Evolutionary conservation across 2,113 vertebrate genomes (phyloP).

Genomic region (Eudyptes chrysolophus): DNA sequence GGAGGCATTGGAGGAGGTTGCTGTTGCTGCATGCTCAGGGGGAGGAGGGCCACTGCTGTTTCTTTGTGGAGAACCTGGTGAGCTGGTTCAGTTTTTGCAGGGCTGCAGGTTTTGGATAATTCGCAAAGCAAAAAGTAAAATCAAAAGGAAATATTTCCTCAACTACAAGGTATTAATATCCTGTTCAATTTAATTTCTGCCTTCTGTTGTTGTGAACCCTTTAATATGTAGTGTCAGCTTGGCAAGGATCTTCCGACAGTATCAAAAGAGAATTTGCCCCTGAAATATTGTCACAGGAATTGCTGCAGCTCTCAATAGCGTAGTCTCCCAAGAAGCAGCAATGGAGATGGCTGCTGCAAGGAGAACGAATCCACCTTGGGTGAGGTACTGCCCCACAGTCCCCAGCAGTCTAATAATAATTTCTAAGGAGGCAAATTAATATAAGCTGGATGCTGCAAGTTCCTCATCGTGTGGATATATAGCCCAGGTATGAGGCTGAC

Average conservation of each 20-base stretch:
- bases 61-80: neutral
- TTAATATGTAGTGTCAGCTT: slow-evolving; percentile 65
- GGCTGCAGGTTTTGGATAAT: slow-evolving; percentile 47
- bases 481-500: neutral
- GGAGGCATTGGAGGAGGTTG: neutral
- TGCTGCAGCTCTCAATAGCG: slow-evolving; percentile 20
- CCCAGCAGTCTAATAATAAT: neutral
- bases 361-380: slow-evolving; percentile 34
- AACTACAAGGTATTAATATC: slow-evolving; percentile 75
- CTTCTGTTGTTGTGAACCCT: slow-evolving; percentile 56
- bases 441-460: neutral
- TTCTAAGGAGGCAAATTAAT: neutral
- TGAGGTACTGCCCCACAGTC: neutral
- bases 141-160: slow-evolving; percentile 74
- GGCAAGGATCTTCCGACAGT: slow-evolving; percentile 64
- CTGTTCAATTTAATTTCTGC: slow-evolving; percentile 75
- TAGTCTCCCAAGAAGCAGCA: slow-evolving; percentile 25
- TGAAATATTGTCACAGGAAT: slow-evolving; percentile 52
- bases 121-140: slow-evolving; percentile 55
- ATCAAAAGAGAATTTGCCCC: slow-evolving; percentile 67
- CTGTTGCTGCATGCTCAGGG: rapidly evolving
- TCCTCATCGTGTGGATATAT: rapidly evolving
- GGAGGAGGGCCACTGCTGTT: neutral
- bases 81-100: neutral
- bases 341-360: slow-evolving; percentile 32